phyloP scores from a whole-genome alignment of 1,140 invertebrate species.

The Aphelenchoides avenae region DNA sequence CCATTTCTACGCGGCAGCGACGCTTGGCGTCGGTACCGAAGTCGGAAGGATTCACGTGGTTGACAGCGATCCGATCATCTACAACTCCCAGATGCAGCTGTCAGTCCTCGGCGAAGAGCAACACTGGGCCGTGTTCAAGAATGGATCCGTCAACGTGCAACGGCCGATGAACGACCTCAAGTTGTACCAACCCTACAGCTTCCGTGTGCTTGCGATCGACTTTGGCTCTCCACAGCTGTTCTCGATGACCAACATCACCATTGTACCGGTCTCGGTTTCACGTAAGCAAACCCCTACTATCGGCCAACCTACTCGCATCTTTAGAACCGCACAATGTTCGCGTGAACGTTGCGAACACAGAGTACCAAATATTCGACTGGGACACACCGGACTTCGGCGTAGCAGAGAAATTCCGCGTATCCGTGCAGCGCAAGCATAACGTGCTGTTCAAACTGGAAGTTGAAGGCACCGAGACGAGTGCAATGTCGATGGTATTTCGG shows the following conservation, averaged over 20 bases:
- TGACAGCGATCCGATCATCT: slow-evolving; percentile 45
- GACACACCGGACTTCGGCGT: slow-evolving; percentile 39
- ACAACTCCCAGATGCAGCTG: slow-evolving; percentile 41
- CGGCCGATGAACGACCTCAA: slow-evolving; percentile 29
- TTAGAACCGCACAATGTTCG: slow-evolving; percentile 41
- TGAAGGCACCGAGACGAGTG: slow-evolving; percentile 40
- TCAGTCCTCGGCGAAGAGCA: slow-evolving; percentile 5
- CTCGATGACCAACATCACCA: slow-evolving; percentile 35
- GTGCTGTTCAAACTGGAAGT: slow-evolving; percentile 32
- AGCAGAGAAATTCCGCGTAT: slow-evolving; percentile 33
- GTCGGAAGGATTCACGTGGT: slow-evolving; percentile 30
- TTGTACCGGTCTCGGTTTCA: slow-evolving; percentile 44
- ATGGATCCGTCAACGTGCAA: slow-evolving; percentile 29
- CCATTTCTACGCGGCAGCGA: slow-evolving; percentile 39
- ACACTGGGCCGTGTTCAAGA: slow-evolving; percentile 35
- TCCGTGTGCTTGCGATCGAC: slow-evolving; percentile 35
- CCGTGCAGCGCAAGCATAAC: slow-evolving; percentile 15
- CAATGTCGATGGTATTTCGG: slow-evolving; percentile 25
- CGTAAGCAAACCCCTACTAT: slow-evolving; percentile 14
- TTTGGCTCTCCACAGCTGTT: slow-evolving; percentile 48
- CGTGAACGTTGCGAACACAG: slow-evolving; percentile 37
- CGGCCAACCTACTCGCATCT: slow-evolving; percentile 4
- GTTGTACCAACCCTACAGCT: slow-evolving; percentile 33
- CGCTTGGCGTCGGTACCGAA: slow-evolving; percentile 31
- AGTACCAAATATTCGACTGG: slow-evolving; percentile 49